Evolutionary conservation across 2,888 invertebrate species (phyloP), one percentile per base, ranked within the genome.

Genomic region (Nymphalis c-album): DNA sequence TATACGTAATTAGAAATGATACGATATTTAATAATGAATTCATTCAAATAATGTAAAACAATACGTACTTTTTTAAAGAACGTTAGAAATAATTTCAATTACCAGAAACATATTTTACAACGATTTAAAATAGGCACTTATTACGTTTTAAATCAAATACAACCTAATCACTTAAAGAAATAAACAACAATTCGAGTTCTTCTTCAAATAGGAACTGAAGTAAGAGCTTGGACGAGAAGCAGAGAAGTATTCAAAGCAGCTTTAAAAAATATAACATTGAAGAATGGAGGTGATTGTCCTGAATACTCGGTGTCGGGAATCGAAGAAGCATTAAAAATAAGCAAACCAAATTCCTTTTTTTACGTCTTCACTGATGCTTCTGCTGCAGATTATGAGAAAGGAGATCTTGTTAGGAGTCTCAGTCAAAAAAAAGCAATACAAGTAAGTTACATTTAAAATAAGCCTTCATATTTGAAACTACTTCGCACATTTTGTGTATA

Each of bases 331-430:
- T 74, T 90, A 4, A 71, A 71, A 45, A 48, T 75, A 2, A 86
- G 87, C 65, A 71, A 80, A 7, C 81, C 84, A 0, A 74, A 77
- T 0, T 90, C 90, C 0, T 78, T 78, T 5, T 45, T 90, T 0
- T 90, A 85, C 64, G 85, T 90, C 0, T 86, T 86, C n/a, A 90
- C 89, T 10, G 90, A 90, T 62, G 90, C 88, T 0, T 76, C 84
- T 0, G 84, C 90, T 1, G 77, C 79, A 26, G 90, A 90, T 61
- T 63, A 74, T 7, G 0, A 2, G 0, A 67, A 69, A 22, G 77
- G 74, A 59, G 78, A 81, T 5, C 65, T 69, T 40, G 78, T 88
- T 2, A 80, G 81, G 69, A 80, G 74, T 40, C 71, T 85, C 1
- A 81, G 86, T 0, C 75, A 74, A 1, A 80, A 75, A 35, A 85